Percentiles rank a stretch among this genome's conserved stretches.
These are phyloP conservation scores for Protonemura montana DNA, from an alignment of 2,888 invertebrate species.

Conservation along the genomic window DNA sequence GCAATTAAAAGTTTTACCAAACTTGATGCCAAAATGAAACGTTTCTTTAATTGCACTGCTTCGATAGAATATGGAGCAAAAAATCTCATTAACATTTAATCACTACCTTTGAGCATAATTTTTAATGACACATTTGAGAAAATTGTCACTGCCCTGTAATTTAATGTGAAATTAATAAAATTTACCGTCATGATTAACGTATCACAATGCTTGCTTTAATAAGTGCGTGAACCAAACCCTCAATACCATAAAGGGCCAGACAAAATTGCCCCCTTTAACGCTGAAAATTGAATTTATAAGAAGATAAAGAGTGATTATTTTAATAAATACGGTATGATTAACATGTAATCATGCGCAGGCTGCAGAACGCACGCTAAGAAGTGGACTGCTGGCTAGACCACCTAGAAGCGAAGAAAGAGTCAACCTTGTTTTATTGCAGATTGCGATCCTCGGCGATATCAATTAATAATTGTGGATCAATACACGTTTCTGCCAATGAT, in stretches of 20 bases:
- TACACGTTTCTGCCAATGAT: neutral
- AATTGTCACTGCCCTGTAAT: neutral
- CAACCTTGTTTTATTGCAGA: neutral
- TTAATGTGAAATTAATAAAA: neutral
- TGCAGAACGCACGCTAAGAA: neutral
- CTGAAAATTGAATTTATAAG: neutral
- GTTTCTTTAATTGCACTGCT: neutral
- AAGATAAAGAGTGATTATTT: neutral
- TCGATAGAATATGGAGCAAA: neutral
- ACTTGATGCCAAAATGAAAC: neutral
- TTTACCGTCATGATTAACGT: neutral
- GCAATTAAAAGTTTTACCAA: neutral
- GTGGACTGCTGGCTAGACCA: neutral
- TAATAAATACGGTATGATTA: neutral
- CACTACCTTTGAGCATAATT: neutral
- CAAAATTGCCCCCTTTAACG: neutral
- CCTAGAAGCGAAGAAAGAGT: neutral
- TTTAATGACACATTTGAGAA: neutral
- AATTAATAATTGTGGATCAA: neutral
- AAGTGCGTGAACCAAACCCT: neutral
- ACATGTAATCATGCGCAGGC: neutral
- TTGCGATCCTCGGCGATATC: neutral
- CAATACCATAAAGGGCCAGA: neutral
- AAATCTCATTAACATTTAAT: neutral
- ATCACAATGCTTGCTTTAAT: neutral